Base-by-base conservation (phyloP, 2,797 vertebrate species). In the Sphaeramia orbicularis region DNA sequence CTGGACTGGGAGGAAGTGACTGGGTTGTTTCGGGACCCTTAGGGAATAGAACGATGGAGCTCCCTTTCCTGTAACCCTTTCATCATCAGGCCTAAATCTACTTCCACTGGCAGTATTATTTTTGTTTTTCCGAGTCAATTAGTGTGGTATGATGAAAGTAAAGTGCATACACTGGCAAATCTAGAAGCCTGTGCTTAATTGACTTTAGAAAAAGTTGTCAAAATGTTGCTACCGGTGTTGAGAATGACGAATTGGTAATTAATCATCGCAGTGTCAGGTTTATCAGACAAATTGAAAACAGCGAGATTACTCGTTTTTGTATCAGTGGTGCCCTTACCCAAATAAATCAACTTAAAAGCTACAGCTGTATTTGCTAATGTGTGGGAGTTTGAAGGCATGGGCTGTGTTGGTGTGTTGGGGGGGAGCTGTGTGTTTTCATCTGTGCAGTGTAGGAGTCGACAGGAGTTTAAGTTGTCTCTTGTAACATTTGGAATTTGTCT, bases 1-100 rank as follows among this genome's bases (percentile, higher is more conserved):
- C 76, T 86, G 86, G 75, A 74, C 78, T 75, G 69, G 75, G 82
- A 92, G 94, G 93, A 94, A 94, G 92, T 93, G 82, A 86, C 87
- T 78, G 48, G 68, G 86, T 93, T 90, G 84, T 91, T 94, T 90
- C 86, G 82, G 70, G 69, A 81, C 90, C 94, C 90, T 61, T 42
- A 6, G 92, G 92, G 92, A 93, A 72, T 76, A 81, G 45, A 76
- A 60, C 65, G 73, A 85, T 86, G 85, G 84, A 92, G 88, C 91
- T 92, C 80, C 88, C 77, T 92, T 94, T 95, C 93, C 94, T 94
- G 91, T 94, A 91, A 91, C 91, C 85, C 89, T 89, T 93, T 91
- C 87, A 86, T 81, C 51, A 50, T 86, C 67, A 35, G 62, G 74
- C 54, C 66, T 52, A 71, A 68, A 65, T 54, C 61, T 12, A 2